Evolutionary conservation across 2,888 invertebrate genomes (phyloP).

Genomic region (Hirtodrosophila cameraria): DNA sequence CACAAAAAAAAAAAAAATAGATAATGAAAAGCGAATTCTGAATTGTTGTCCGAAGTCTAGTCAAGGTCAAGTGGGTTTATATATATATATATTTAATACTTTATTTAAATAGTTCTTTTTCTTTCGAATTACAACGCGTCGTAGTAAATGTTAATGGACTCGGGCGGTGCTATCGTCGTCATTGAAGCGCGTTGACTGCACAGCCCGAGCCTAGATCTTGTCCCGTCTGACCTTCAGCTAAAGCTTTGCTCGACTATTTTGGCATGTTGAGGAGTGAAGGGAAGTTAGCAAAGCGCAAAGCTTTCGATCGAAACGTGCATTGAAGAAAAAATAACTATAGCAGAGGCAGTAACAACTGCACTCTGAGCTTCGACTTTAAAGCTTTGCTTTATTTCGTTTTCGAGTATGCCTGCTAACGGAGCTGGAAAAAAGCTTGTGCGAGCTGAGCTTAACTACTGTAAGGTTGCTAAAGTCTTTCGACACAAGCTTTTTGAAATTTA

Average conservation of each 20-base stretch:
- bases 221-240: conserved; percentile 70
- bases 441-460: neutral
- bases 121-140: conserved; percentile 49
- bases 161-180: conserved; percentile 66
- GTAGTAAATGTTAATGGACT: conserved; percentile 44
- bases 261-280: conserved; percentile 2
- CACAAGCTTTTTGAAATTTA: no score
- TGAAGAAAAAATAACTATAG: neutral
- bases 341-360: neutral
- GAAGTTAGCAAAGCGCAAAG: conserved; percentile 1
- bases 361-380: conserved; percentile 6
- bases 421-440: conserved; percentile 10
- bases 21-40: conserved; percentile 32
- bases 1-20: conserved; percentile 30
- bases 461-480: neutral
- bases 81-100: conserved; percentile 15
- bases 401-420: neutral
- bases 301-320: conserved; percentile 34
- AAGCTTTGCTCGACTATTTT: conserved; percentile 41
- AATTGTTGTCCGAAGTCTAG: conserved; percentile 38
- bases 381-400: conserved; percentile 14
- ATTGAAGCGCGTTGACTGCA: conserved; percentile 70
- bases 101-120: conserved; percentile 31
- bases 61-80: conserved; percentile 37
- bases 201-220: conserved; percentile 36